phyloP scores from a whole-genome alignment of 2,888 invertebrate species.

The Malthinus flaveolus region DNA sequence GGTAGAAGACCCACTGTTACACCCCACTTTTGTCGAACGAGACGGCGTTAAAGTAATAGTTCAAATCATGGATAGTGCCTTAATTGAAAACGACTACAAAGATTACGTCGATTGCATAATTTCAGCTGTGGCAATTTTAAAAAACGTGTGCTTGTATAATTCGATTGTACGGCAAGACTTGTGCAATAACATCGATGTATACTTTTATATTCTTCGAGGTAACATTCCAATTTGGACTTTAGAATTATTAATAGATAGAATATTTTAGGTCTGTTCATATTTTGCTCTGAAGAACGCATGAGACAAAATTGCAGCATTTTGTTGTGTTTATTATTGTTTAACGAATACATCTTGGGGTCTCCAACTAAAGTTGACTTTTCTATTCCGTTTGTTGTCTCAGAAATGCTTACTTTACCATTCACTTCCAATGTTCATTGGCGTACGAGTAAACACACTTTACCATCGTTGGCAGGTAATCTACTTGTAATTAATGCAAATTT shows the following conservation, averaged over 20 bases:
- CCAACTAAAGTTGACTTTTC: slow-evolving; percentile 52
- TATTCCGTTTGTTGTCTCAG: slow-evolving; percentile 54
- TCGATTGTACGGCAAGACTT: slow-evolving; percentile 62
- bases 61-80: slow-evolving; percentile 55
- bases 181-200: slow-evolving; percentile 55
- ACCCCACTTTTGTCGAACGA: slow-evolving; percentile 62
- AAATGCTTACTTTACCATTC: slow-evolving; percentile 57
- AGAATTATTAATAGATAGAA: slow-evolving; percentile 4
- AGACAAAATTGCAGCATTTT: slow-evolving; percentile 57
- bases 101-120: slow-evolving; percentile 60
- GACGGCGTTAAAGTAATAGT: slow-evolving; percentile 60
- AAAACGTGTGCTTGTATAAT: slow-evolving; percentile 59
- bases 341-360: slow-evolving; percentile 52
- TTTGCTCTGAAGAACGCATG: slow-evolving; percentile 58
- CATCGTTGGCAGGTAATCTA: slow-evolving; percentile 39
- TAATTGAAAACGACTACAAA: slow-evolving; percentile 54
- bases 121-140: slow-evolving; percentile 56
- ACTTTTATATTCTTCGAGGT: slow-evolving; percentile 58
- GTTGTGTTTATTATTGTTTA: slow-evolving; percentile 57
- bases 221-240: background rate
- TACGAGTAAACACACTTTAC: slow-evolving; percentile 51
- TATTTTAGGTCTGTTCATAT: slow-evolving; percentile 58
- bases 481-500: slow-evolving; percentile 6
- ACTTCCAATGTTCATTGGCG: slow-evolving; percentile 56
- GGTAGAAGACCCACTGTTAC: slow-evolving; percentile 64